phyloP scores from a whole-genome alignment of 2,113 vertebrate genomes.

The Sorex araneus region DNA sequence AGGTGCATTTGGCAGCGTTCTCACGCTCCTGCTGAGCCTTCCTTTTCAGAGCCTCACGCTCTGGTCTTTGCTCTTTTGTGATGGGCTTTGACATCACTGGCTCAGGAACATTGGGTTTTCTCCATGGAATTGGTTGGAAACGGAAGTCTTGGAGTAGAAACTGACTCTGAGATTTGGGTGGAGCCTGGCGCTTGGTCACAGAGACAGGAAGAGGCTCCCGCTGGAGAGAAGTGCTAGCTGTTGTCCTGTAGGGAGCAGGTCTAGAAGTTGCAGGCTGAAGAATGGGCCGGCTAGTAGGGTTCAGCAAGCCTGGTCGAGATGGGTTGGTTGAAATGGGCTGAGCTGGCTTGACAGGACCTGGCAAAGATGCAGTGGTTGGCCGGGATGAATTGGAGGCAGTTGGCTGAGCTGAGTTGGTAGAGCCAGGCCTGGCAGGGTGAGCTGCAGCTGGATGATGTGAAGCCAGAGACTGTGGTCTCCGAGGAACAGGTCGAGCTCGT shows the following conservation, averaged over 20 bases:
- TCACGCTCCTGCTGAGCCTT: constrained; percentile 56
- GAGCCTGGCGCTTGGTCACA: neutral
- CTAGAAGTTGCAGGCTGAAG: too few species aligned
- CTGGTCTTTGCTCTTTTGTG: constrained; percentile 56
- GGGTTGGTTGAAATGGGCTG: neutral
- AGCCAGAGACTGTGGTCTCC: neutral
- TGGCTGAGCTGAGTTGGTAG: neutral
- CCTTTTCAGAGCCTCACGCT: constrained; percentile 69
- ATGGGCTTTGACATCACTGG: constrained; percentile 71
- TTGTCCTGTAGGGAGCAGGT: neutral
- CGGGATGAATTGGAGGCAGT: neutral
- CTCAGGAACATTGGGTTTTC: neutral
- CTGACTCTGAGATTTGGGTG: neutral
- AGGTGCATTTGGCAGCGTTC: constrained; percentile 60
- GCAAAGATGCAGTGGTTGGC: neutral
- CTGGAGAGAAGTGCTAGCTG: neutral
- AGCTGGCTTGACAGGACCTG: neutral
- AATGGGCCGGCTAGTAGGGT: neutral
- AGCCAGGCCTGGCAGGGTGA: neutral
- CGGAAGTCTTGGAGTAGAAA: constrained; percentile 61
- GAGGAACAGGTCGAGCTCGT: neutral
- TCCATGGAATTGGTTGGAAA: constrained; percentile 54
- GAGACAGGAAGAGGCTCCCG: neutral
- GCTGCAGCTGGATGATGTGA: neutral
- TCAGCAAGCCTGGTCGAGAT: neutral